Evolutionary conservation across 2,113 vertebrate species (phyloP).

Genomic region (Haliaeetus leucogaster): DNA sequence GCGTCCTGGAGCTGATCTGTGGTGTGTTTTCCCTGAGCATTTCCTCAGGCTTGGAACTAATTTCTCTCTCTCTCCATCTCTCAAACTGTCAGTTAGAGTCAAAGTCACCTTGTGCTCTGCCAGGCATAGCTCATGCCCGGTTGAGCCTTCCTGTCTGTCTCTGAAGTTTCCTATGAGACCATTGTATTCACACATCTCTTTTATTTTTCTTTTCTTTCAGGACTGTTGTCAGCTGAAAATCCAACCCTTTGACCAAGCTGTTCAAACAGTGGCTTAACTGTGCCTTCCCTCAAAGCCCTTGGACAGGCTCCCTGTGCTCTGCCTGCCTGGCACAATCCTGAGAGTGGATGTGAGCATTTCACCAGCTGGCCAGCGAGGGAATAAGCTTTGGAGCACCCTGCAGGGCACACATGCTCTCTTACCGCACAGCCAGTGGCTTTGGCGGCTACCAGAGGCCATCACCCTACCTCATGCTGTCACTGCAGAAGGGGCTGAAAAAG

Average conservation of each 20-base stretch:
- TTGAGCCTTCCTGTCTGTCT: conserved; percentile 53
- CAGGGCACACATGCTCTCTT: neutral
- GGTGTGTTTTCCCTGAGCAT: neutral
- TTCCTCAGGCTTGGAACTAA: conserved; percentile 28
- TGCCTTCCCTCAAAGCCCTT: conserved; percentile 62
- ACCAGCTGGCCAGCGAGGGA: neutral
- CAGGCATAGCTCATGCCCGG: neutral
- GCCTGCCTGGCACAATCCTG: conserved; percentile 60
- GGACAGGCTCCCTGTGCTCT: conserved; percentile 52
- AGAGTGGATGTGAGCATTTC: neutral
- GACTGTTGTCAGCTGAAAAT: conserved; percentile 64
- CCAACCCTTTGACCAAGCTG: conserved; percentile 64
- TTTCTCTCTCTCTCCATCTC: neutral
- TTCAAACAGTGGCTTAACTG: conserved; percentile 71
- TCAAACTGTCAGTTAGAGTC: conserved; percentile 51
- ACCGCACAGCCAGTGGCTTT: neutral
- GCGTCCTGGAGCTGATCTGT: neutral
- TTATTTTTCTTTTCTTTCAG: conserved; percentile 61
- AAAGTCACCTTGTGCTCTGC: conserved; percentile 56
- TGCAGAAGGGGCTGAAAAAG: neutral
- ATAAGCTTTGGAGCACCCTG: neutral
- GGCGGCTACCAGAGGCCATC: neutral
- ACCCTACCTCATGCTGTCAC: neutral
- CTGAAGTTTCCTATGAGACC: conserved; percentile 50
- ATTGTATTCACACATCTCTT: conserved; percentile 51